phyloP scores from a whole-genome alignment of 2,888 invertebrate genomes.

The Endomychus coccineus region DNA sequence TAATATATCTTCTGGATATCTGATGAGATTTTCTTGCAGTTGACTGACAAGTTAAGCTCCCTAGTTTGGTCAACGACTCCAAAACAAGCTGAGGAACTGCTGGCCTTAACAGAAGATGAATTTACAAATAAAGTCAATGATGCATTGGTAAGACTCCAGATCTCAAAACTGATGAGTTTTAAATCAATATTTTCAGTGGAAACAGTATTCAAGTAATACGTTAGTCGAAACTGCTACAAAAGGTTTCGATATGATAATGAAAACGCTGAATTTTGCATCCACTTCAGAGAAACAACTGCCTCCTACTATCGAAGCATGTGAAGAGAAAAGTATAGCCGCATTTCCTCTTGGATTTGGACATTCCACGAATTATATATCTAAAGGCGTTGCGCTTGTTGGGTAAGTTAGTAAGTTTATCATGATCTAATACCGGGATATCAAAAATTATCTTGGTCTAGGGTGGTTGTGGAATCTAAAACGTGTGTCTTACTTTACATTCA shows the following conservation, averaged over 20 bases:
- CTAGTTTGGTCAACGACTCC: slow-evolving; percentile 89
- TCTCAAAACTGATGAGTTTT: background rate
- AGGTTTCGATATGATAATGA: slow-evolving; percentile 46
- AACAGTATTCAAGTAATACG: slow-evolving; percentile 49
- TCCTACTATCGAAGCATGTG: slow-evolving; percentile 58
- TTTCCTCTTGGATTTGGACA: slow-evolving; percentile 93
- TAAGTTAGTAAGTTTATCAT: slow-evolving; percentile 43
- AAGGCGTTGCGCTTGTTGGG: slow-evolving; percentile 82
- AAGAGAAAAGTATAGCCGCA: slow-evolving; percentile 63
- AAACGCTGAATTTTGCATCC: slow-evolving; percentile 39
- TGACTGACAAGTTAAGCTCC: slow-evolving; percentile 70
- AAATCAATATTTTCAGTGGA: slow-evolving; percentile 46
- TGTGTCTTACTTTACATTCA: too few relatives aligned
- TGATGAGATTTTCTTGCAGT: slow-evolving; percentile 38
- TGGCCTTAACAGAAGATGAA: slow-evolving; percentile 61
- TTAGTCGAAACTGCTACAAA: slow-evolving; percentile 51
- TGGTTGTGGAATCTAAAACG: too few relatives aligned
- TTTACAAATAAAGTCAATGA: slow-evolving; percentile 86
- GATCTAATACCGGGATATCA: too few relatives aligned
- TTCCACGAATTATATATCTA: slow-evolving; percentile 74
- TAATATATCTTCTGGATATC: background rate
- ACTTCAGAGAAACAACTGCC: slow-evolving; percentile 46
- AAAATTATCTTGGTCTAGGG: too few relatives aligned
- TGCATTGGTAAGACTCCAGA: slow-evolving; percentile 60
- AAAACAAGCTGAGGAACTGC: slow-evolving; percentile 65